Evolutionary conservation across 2,888 invertebrate genomes (phyloP), one percentile per base, ranked within the genome.

Genomic region (Galeopsomyia nigrocyanea): DNA sequence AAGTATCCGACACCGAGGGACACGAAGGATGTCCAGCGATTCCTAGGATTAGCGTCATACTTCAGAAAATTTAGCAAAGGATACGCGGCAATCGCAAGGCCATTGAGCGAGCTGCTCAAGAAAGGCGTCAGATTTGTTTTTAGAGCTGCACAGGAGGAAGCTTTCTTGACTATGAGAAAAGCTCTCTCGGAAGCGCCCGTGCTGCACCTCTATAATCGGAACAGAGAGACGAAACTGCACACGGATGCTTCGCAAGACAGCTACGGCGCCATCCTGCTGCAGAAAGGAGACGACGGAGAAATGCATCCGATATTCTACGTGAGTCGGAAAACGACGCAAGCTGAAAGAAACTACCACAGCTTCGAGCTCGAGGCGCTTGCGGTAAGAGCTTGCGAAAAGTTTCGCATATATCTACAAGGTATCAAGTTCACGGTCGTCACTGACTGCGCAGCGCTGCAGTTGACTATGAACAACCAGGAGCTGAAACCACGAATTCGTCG

Each of bases 341-440:
- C 66, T 1, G 66, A 50, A 7, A 13, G 22, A 22, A 57, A 66
- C 2, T 66, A 50, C 17, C 49, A 22, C 39, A 60, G 67, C 26
- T 67, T 58, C 46, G 58, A 67, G 39, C 31, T 67, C 6, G 62
- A 62, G n/a, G 17, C 19, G 22, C 26, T 63, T 9, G 62, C 62
- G 16, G 21, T 50, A 0, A 5, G 26, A 14, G 51, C 62, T 1
- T 5, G 49, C 7, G 51, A 63, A 0, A 63, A 63, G 17, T 63
- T 63, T 17, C 21, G 13, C 1, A n/a, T 17, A 17, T 63, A 63
- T 13, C 17, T 63, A 10, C 51, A n/a, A 47, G 62, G 51, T 7
- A 16, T 63, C 9, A 2, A 49, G 9, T 63, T 63, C 16, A 51
- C 22, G n/a, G 50, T 63, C 1, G 13, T 63, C 6, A 63, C 26